Evolutionary conservation across 2,888 invertebrate genomes (phyloP), one percentile per base, ranked within the genome.

Genomic region (Aleiodes testaceus): DNA sequence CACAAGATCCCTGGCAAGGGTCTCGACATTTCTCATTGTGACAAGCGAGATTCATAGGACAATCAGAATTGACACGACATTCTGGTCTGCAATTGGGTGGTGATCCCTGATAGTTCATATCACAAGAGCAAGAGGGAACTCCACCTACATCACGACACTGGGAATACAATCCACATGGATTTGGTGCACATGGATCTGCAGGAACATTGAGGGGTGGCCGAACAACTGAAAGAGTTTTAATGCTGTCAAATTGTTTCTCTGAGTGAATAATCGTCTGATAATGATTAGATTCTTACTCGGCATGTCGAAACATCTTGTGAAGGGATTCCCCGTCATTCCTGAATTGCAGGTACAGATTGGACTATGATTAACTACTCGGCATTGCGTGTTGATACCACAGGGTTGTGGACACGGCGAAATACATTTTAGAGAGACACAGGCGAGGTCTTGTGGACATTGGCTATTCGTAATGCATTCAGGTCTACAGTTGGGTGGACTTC

Each of bases 361-460:
- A 72, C 93, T 90, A 83, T 95, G 94, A 83, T 93, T 93, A 65
- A 92, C 90, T 0, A 93, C 92, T 79, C 90, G 90, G 84, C 95
- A 95, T 78, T 91, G 88, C 11, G 95, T 92, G 81, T 91, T 92
- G 75, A 90, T 85, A 4, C 93, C 94, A 81, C 95, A 95, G n/a
- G 92, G 91, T 75, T 90, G 91, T 12, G 89, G 87, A 80, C 94
- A 94, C 49, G 93, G 92, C 84, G 92, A 91, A 79, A 88, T 83
- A 81, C 93, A 93, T 87, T 91, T 92, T 80, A 91, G 91, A 82
- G 91, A 90, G 44, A 92, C 88, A 81, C 93, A 93, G 50, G 93
- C 92, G 84, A 90, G 89, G 81, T 91, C 88, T 67, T 89, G 88
- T 11, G 90, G 88, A 80, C 94, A 94, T 84, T 94, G 91, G 20